phyloP scores from a whole-genome alignment of 2,888 invertebrate genomes.

The Stenurella melanura region DNA sequence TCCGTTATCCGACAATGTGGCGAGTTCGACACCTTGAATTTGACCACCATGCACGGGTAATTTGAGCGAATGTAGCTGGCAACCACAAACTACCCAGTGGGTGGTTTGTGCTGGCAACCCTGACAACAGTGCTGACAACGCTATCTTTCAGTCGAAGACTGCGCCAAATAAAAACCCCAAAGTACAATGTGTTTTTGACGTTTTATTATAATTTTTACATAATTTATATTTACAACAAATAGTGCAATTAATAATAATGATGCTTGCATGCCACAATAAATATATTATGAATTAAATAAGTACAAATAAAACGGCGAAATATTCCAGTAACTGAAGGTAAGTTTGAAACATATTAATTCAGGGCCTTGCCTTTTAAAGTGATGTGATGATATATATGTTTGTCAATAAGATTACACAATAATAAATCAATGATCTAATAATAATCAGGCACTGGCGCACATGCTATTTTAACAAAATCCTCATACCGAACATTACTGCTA shows the following conservation, averaged over 20 bases:
- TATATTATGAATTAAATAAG: conserved; percentile 15
- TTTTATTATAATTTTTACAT: conserved; percentile 37
- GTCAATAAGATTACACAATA: conserved; percentile 41
- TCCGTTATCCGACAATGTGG: no score
- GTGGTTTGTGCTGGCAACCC: no score
- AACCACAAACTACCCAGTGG: no score
- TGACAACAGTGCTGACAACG: no score
- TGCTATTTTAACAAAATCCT: conserved; percentile 93
- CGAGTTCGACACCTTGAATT: no score
- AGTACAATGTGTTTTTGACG: conserved; percentile 38
- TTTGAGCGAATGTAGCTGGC: no score
- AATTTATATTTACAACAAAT: conserved; percentile 17
- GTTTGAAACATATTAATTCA: not conserved
- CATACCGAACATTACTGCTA: conserved; percentile 88
- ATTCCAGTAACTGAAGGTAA: conserved; percentile 8
- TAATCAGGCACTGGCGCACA: conserved; percentile 96
- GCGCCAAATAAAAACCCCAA: conserved; percentile 13
- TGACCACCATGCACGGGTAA: no score
- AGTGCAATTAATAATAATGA: conserved; percentile 34
- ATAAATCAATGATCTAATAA: conserved; percentile 76
- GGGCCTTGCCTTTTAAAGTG: not conserved
- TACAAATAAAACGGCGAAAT: conserved; percentile 4
- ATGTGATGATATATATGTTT: not conserved
- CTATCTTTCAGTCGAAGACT: no score
- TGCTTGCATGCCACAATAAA: conserved; percentile 42